Evolutionary conservation across 2,888 invertebrate genomes (phyloP).

Genomic region (Hyalella azteca): DNA sequence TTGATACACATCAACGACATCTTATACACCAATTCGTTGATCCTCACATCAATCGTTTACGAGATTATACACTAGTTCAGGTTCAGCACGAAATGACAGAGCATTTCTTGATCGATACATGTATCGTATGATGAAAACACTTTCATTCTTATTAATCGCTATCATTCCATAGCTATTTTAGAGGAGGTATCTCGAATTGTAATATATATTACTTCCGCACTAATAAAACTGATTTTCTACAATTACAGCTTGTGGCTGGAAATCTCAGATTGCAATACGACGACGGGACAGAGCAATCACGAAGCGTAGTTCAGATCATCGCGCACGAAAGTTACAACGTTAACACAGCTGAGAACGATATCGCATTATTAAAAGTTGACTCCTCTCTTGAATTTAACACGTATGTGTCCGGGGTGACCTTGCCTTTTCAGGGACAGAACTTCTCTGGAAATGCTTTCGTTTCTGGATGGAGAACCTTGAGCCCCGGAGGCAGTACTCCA

Average conservation of each 20-base stretch:
- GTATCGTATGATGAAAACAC: too few relatives aligned
- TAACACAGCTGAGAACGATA: conserved; percentile 74
- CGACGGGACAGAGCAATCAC: conserved; percentile 60
- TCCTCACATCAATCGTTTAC: too few relatives aligned
- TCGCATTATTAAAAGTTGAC: conserved; percentile 74
- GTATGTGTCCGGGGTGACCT: conserved; percentile 38
- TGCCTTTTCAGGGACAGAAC: conserved; percentile 40
- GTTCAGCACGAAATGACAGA: too few relatives aligned
- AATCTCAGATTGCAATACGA: conserved; percentile 61
- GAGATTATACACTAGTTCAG: too few relatives aligned
- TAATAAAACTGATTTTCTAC: too few relatives aligned
- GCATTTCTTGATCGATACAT: too few relatives aligned
- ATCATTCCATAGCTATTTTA: too few relatives aligned
- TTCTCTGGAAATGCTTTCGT: conserved; percentile 45
- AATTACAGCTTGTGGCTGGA: conserved; percentile 62
- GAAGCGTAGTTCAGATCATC: conserved; percentile 65
- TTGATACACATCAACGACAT: too few relatives aligned
- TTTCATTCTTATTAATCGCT: too few relatives aligned
- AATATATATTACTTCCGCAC: too few relatives aligned
- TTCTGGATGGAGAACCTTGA: conserved; percentile 52
- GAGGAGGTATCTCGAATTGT: too few relatives aligned
- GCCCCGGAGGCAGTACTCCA: conserved; percentile 42
- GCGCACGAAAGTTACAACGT: conserved; percentile 75
- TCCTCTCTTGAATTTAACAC: conserved; percentile 59
- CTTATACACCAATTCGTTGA: too few relatives aligned